Evolutionary conservation across 2,888 invertebrate genomes (phyloP).

Genomic region (Aspidapion aeneum): DNA sequence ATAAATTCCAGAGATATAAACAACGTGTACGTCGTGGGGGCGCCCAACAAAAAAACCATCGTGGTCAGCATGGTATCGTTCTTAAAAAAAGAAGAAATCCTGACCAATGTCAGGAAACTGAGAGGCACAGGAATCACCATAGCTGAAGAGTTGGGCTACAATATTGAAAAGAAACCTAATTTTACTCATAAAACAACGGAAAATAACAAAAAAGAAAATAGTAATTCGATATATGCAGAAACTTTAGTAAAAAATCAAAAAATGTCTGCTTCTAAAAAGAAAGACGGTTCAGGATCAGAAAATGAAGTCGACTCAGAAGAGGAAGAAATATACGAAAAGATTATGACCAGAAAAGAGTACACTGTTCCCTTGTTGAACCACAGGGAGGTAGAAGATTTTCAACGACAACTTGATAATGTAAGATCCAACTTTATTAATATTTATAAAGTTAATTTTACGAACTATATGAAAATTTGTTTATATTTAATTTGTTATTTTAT

Average conservation of each 20-base stretch:
- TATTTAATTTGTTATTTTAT: too few relatives aligned
- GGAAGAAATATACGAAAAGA: neutral
- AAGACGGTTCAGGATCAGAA: neutral
- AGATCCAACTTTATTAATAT: too few relatives aligned
- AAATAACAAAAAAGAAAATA: neutral
- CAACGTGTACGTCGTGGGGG: constrained; percentile 3
- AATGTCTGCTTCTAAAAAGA: neutral
- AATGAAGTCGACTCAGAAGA: neutral
- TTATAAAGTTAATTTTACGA: too few relatives aligned
- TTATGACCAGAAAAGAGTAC: neutral
- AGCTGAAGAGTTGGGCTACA: constrained; percentile 3
- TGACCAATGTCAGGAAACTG: neutral
- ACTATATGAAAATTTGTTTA: too few relatives aligned
- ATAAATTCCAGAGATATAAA: constrained; percentile 1
- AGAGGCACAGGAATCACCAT: constrained; percentile 3
- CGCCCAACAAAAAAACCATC: constrained; percentile 1
- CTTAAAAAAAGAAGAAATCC: constrained; percentile 6
- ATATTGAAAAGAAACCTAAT: neutral
- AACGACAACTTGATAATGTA: neutral
- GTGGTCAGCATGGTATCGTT: constrained; percentile 5
- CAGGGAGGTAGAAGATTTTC: neutral
- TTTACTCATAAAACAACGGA: neutral
- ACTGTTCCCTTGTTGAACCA: neutral
- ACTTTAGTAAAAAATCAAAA: neutral
- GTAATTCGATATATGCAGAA: neutral